Conservation (phyloP, 2,113 vertebrate species). For the Heloderma charlesbogerti region DNA sequence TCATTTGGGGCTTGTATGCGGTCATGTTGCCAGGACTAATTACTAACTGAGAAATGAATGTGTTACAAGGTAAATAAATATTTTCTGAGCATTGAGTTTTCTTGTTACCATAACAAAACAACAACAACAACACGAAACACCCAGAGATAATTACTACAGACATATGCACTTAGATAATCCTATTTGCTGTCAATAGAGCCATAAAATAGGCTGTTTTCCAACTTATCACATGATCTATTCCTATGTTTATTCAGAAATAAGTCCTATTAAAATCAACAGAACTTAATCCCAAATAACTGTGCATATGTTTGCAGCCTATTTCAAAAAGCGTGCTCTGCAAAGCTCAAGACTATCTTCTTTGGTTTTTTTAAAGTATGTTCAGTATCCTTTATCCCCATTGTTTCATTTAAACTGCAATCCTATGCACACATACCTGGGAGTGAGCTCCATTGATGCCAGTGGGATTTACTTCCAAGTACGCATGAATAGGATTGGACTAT, state of each 20-base stretch:
- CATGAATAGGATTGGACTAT: not conserved
- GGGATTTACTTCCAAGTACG: not conserved
- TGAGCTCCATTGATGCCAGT: not conserved
- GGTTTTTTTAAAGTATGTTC: not conserved
- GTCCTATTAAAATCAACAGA: not conserved
- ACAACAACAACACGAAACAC: not conserved
- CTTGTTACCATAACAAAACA: not conserved
- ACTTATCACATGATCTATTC: not conserved
- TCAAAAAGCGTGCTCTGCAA: constrained; percentile 11
- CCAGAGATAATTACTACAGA: not conserved
- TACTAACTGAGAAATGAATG: constrained; percentile 47
- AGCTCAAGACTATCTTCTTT: constrained; percentile 12
- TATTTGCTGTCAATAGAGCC: not conserved
- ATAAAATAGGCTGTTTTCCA: not conserved
- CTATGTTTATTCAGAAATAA: not conserved
- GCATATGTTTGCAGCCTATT: not conserved
- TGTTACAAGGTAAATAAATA: constrained; percentile 34
- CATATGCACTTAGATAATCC: not conserved
- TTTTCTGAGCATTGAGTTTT: constrained; percentile 37
- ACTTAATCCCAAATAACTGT: not conserved
- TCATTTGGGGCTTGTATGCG: constrained; percentile 39
- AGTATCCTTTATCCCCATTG: not conserved
- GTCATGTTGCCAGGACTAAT: constrained; percentile 30
- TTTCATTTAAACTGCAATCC: not conserved
- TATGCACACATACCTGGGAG: not conserved